phyloP scores from a whole-genome alignment of 2,888 invertebrate genomes.

The Mycalesis mineus region DNA sequence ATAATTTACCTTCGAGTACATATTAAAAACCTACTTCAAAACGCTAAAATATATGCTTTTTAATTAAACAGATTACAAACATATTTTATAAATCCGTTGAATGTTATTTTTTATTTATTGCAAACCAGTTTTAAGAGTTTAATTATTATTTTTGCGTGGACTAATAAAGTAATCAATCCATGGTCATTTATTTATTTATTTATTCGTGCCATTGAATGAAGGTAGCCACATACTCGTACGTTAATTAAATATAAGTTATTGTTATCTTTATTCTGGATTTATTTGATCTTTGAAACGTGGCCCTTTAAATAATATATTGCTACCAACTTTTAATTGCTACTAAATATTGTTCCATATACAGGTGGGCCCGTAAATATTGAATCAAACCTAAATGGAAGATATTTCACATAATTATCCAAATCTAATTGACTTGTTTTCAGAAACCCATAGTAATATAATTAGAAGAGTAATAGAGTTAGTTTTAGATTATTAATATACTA shows the following conservation, averaged over 20 bases:
- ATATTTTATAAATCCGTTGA: neutral
- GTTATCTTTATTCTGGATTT: neutral
- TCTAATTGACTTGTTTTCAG: no score
- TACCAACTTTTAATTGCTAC: neutral
- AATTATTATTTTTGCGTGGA: conserved; percentile 19
- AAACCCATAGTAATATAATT: no score
- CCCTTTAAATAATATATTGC: neutral
- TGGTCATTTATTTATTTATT: conserved; percentile 12
- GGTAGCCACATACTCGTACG: neutral
- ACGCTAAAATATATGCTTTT: no score
- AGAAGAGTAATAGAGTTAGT: no score
- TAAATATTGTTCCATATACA: no score
- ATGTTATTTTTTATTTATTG: conserved; percentile 17
- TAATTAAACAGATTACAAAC: neutral
- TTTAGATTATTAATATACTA: no score
- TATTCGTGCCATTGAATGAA: conserved; percentile 13
- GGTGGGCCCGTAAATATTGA: no score
- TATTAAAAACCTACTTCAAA: no score
- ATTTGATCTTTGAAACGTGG: neutral
- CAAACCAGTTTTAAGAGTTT: conserved; percentile 18
- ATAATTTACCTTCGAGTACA: no score
- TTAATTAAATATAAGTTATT: conserved; percentile 17
- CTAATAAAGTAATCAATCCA: conserved; percentile 26
- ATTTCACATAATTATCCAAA: no score
- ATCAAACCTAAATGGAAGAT: no score